These are phyloP conservation scores for Priapulus caudatus DNA, from an alignment of 2,888 invertebrate genomes.

Conservation along the genomic window DNA sequence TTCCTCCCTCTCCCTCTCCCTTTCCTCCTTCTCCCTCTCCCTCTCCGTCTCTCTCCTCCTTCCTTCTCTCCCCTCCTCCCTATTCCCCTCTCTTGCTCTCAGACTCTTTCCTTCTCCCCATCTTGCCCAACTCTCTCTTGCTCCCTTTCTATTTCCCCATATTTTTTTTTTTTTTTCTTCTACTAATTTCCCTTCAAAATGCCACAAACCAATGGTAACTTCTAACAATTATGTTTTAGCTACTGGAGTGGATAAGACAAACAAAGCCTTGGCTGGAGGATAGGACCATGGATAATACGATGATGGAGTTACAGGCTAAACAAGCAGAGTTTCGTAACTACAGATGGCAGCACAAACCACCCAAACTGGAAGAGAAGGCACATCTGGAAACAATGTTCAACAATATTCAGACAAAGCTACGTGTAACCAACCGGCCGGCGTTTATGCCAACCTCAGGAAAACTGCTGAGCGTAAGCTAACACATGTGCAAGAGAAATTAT, in stretches of 20 bases:
- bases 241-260: conserved; percentile 95
- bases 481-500: not conserved
- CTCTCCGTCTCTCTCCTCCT: too few relatives aligned
- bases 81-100: too few relatives aligned
- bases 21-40: too few relatives aligned
- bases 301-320: conserved; percentile 92
- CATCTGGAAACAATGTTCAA: conserved; percentile 99
- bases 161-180: too few relatives aligned
- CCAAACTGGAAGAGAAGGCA: conserved; percentile 97
- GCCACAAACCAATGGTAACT: too few relatives aligned
- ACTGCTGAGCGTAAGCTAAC: conserved; percentile 80
- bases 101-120: too few relatives aligned
- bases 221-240: conserved; percentile 46
- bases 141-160: too few relatives aligned
- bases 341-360: conserved; percentile 87
- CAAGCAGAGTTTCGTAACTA: conserved; percentile 98
- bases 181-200: too few relatives aligned
- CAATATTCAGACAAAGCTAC: conserved; percentile 94
- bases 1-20: too few relatives aligned
- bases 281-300: conserved; percentile 91
- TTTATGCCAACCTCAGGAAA: conserved; percentile 99
- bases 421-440: conserved; percentile 94
- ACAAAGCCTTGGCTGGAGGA: conserved; percentile 97
- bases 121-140: too few relatives aligned
- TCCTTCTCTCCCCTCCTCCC: too few relatives aligned